phyloP scores from a whole-genome alignment of 2,888 invertebrate species.

The Villa cingulata region DNA sequence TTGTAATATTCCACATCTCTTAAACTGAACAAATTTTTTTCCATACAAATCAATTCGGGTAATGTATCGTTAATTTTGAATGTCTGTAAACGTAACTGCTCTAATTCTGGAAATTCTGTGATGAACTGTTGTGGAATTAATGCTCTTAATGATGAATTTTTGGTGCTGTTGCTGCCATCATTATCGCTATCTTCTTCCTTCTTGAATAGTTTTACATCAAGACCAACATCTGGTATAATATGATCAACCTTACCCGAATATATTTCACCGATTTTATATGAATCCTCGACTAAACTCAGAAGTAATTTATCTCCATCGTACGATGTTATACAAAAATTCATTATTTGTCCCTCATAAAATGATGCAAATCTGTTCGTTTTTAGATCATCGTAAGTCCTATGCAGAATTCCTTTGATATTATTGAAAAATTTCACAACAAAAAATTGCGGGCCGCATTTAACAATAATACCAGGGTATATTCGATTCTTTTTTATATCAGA shows the following conservation, averaged over 20 bases:
- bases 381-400: constrained; percentile 19
- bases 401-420: constrained; percentile 32
- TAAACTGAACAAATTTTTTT: constrained; percentile 29
- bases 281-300: constrained; percentile 24
- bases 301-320: constrained; percentile 23
- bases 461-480: constrained; percentile 28
- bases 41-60: constrained; percentile 24
- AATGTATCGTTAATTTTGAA: constrained; percentile 19
- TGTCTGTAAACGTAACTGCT: constrained; percentile 22
- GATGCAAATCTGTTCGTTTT: constrained; percentile 17
- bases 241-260: constrained; percentile 24
- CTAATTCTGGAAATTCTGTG: constrained; percentile 29
- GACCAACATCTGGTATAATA: constrained; percentile 26
- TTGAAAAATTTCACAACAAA: constrained; percentile 33
- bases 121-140: constrained; percentile 31
- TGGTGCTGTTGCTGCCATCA: constrained; percentile 13
- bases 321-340: constrained; percentile 25
- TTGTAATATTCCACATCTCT: constrained; percentile 30
- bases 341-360: constrained; percentile 28
- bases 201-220: constrained; percentile 29
- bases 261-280: constrained; percentile 28
- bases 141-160: constrained; percentile 19
- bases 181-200: constrained; percentile 14
- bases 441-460: constrained; percentile 23
- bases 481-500: constrained; percentile 40